Base-by-base conservation (phyloP, 30 jellyfish, hydroid and myxozoan genomes). In the Hydractinia echinata region DNA sequence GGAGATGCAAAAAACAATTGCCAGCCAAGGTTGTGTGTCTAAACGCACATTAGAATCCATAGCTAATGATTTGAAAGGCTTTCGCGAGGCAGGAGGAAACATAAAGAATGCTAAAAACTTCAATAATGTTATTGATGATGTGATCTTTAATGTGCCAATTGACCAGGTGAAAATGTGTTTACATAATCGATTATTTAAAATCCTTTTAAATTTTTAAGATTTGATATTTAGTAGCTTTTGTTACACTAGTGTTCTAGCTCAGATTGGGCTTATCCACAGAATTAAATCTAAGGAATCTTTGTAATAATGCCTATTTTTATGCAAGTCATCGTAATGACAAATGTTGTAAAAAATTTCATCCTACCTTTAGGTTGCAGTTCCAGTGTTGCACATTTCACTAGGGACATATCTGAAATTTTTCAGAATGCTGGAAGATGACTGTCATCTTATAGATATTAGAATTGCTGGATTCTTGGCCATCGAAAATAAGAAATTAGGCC, bases 351-450 rank as follows among this genome's bases (percentile, higher is more conserved):
- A 21, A 58, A 39, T 1, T 9, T 76, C 19, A 44, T n/a, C 69
- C 67, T 68, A 39, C 79, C 55, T 70, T 62, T 4, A 82, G 88
- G 61, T 76, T 60, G 69, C 92, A 81, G 69, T 88, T 77, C 94
- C 93, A 82, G 44, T 86, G 86, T 72, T 61, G 55, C 96, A 88
- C 79, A 67, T 83, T 81, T 77, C 95, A 44, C 55, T 76, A 81
- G 81, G 81, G 30, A 19, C 55, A 21, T 76, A 76, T 53, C 54
- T 76, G 51, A 54, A 76, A 54, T 50, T 76, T 76, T 76, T 76
- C 54, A 76, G 16, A n/a, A 76, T 76, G 77, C 19, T 76, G 48
- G 84, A 76, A 76, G 49, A 49, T 79, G 30, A 51, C 20, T 76
- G 84, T 76, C 84, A 76, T 76, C 76, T 76, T n/a, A 51, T 76